Evolutionary conservation across 2,113 vertebrate species (phyloP).

Genomic region (Copsychus sechellarum): DNA sequence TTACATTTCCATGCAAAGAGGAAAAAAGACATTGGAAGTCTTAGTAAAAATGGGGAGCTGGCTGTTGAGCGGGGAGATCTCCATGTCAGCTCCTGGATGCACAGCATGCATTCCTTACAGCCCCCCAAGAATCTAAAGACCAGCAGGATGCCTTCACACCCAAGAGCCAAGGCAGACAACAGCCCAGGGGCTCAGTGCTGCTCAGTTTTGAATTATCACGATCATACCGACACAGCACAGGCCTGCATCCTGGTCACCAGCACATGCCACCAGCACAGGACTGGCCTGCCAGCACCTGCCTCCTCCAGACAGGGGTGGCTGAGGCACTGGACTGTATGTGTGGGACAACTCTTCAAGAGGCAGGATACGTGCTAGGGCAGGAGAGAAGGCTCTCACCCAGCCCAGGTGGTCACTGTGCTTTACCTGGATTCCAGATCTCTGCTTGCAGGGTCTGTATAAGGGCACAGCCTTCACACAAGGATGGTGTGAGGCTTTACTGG

Average conservation of each 20-base stretch:
- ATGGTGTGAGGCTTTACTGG: neutral
- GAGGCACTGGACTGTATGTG: fast-evolving
- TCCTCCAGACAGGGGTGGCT: fast-evolving
- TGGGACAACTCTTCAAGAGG: neutral
- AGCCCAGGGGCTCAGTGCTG: neutral
- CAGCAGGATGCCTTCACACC: neutral
- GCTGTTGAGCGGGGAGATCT: neutral
- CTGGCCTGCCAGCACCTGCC: neutral
- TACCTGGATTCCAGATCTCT: neutral
- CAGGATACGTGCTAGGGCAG: fast-evolving
- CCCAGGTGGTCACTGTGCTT: neutral
- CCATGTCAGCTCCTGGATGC: neutral
- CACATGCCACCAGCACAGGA: fast-evolving
- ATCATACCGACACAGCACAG: fast-evolving
- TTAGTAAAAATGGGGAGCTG: neutral
- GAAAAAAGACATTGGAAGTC: neutral
- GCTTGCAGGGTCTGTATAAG: neutral
- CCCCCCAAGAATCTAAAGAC: neutral
- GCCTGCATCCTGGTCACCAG: neutral
- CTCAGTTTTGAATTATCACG: neutral
- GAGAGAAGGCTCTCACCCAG: neutral
- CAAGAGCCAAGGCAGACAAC: neutral
- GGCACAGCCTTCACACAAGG: fast-evolving
- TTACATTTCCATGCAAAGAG: neutral
- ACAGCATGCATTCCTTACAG: neutral